Conservation (phyloP, 2,797 vertebrate species). For the Zalophus californianus region DNA sequence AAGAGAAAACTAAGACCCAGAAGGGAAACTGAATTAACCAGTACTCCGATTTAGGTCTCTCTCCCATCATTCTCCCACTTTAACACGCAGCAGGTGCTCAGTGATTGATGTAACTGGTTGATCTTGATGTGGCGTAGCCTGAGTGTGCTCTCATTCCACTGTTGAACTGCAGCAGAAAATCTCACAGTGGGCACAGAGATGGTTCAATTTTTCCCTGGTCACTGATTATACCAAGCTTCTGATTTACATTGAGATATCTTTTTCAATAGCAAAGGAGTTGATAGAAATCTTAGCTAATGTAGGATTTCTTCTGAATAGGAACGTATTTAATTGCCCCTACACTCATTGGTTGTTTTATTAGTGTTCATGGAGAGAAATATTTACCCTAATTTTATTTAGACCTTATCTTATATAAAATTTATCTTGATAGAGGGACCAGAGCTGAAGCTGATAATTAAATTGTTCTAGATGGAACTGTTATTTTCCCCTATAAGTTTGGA, state of each 20-base stretch:
- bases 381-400: slow-evolving; percentile 7
- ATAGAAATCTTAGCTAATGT: slow-evolving; percentile 35
- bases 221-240: slow-evolving; percentile 51
- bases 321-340: background rate
- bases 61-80: background rate
- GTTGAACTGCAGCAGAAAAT: slow-evolving; percentile 45
- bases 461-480: background rate
- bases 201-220: slow-evolving; percentile 39
- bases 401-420: background rate
- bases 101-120: slow-evolving; percentile 51
- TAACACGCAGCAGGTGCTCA: background rate
- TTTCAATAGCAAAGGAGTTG: background rate
- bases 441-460: background rate
- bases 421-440: background rate
- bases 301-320: slow-evolving; percentile 42
- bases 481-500: background rate
- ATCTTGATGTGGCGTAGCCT: slow-evolving; percentile 25
- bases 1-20: slow-evolving; percentile 48
- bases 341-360: background rate
- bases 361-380: background rate
- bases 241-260: slow-evolving; percentile 11
- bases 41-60: background rate
- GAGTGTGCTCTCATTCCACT: slow-evolving; percentile 11
- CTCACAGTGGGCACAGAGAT: slow-evolving; percentile 45
- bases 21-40: background rate